Conservation (phyloP, 2,888 invertebrate genomes). For the Linnaemya vulpina region DNA sequence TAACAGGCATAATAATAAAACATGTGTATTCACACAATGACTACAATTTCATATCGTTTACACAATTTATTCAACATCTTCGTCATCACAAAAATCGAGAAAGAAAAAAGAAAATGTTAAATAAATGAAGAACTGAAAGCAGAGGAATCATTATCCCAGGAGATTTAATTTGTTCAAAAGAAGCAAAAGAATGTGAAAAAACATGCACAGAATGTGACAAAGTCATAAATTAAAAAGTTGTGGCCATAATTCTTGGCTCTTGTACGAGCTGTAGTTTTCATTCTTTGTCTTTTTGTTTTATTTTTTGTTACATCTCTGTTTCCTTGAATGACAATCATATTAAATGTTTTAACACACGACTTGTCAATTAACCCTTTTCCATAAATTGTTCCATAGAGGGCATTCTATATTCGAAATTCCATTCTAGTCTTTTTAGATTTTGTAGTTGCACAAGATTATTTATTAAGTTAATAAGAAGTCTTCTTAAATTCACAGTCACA, state of each 20-base stretch:
- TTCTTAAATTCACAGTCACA: background rate
- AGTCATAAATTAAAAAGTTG: constrained; percentile 68
- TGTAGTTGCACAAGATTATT: background rate
- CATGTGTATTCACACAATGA: constrained; percentile 67
- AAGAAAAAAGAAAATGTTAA: background rate
- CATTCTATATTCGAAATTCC: background rate
- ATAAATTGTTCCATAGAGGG: background rate
- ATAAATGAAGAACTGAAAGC: constrained; percentile 24
- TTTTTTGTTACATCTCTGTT: constrained; percentile 34
- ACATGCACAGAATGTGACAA: constrained; percentile 66
- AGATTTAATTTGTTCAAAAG: constrained; percentile 62
- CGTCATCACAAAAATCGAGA: constrained; percentile 6
- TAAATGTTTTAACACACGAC: constrained; percentile 35
- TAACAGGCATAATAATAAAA: constrained; percentile 60
- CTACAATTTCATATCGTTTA: constrained; percentile 40
- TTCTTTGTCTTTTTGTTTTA: background rate
- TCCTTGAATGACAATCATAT: constrained; percentile 53
- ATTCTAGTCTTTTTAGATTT: background rate
- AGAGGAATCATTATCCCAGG: constrained; percentile 62
- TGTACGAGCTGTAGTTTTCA: constrained; percentile 20
- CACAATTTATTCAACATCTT: constrained; percentile 38
- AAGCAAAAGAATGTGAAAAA: constrained; percentile 49
- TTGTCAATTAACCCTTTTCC: constrained; percentile 46
- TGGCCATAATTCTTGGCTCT: constrained; percentile 61
- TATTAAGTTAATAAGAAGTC: background rate